Conservation (phyloP, 1,140 invertebrate species). For the Holotrichia oblita region DNA sequence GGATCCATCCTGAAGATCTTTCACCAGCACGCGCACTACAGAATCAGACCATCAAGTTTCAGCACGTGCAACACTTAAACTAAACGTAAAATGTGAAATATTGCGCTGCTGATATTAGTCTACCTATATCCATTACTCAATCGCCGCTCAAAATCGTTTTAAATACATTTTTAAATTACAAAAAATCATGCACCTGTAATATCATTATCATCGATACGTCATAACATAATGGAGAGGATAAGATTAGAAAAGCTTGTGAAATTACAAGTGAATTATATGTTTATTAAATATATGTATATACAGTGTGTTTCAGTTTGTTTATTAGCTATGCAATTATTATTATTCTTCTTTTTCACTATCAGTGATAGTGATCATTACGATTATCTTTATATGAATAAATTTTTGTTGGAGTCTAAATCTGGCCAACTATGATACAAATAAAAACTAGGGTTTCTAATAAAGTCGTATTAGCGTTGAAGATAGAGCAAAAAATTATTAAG, state of each 20-base stretch:
- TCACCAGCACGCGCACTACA: not conserved
- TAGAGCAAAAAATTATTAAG: no score
- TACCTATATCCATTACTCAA: not conserved
- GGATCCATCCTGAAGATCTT: constrained; percentile 33
- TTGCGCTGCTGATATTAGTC: not conserved
- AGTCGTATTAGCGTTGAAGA: no score
- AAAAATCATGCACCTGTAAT: not conserved
- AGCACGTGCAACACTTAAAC: no score
- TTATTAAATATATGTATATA: not conserved
- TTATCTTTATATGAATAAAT: no score
- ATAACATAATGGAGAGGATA: not conserved
- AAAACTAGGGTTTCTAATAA: no score
- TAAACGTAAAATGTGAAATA: no score
- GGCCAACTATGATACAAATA: no score
- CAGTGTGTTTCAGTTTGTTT: no score
- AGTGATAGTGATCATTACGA: no score
- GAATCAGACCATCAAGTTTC: not conserved
- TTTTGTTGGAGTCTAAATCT: no score
- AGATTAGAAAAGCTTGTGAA: not conserved
- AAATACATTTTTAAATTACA: not conserved
- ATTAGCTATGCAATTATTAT: no score
- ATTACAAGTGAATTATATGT: not conserved
- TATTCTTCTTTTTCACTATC: no score
- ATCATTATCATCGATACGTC: not conserved
- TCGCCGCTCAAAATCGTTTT: not conserved